A percentile compares a stretch with the other conserved stretches of the same genome.
Evolutionary conservation across 2,113 vertebrate species (phyloP).

Genomic region (Madoqua kirkii): DNA sequence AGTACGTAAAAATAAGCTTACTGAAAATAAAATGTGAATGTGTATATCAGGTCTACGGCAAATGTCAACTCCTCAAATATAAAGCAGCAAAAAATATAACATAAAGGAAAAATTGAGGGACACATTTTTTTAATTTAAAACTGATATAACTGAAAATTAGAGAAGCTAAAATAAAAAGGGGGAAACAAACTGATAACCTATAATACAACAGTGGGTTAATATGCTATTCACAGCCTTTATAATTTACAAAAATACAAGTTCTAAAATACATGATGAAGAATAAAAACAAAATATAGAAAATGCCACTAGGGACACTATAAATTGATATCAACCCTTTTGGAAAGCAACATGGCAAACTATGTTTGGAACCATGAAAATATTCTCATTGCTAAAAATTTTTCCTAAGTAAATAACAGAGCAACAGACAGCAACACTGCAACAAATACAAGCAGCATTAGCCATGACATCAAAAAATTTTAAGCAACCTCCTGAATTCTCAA

Average conservation of each 20-base stretch:
- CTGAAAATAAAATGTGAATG: not conserved
- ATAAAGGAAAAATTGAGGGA: not conserved
- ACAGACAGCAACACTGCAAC: not conserved
- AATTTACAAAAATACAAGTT: not conserved
- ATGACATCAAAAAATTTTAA: not conserved
- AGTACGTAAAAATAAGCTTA: slow-evolving; percentile 7
- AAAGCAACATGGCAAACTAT: not conserved
- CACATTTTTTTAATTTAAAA: not conserved
- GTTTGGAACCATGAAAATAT: not conserved
- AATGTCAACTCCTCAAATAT: not conserved
- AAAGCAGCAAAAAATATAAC: slow-evolving; percentile 7
- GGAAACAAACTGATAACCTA: not conserved
- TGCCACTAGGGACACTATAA: not conserved
- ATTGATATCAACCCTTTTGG: not conserved
- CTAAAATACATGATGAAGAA: not conserved
- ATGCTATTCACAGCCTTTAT: not conserved
- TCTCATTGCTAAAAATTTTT: not conserved
- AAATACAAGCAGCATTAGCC: not conserved
- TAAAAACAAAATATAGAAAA: not conserved
- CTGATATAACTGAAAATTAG: not conserved
- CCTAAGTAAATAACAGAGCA: not conserved
- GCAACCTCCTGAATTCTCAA: not conserved
- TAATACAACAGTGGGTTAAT: not conserved
- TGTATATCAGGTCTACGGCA: not conserved
- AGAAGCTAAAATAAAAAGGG: not conserved